Base-by-base conservation (phyloP, 2,113 vertebrate species). In the Galeopterus variegatus region DNA sequence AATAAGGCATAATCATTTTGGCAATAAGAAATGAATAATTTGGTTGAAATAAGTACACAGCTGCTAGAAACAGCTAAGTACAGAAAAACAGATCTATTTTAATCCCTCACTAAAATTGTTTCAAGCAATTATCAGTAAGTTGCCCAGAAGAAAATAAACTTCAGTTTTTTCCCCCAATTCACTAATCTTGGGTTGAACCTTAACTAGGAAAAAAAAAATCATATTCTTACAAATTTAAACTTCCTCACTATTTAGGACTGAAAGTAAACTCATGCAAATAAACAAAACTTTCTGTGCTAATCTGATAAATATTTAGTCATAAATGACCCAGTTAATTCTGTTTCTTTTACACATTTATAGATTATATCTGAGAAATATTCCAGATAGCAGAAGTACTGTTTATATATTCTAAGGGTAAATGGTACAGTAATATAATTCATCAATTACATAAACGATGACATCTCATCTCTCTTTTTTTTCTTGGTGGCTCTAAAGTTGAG, bases 1-100 rank as follows among this genome's bases (percentile, higher is more conserved):
- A 97, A 94, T 72, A 88, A 81, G 24, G 54, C 31, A 95, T 67
- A 90, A 82, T 96, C 86, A 95, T 56, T 97, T 94, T 96, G 70
- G 89, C 89, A 95, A 75, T 86, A 94, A 97, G 94, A 92, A 96
- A 96, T 90, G 90, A 96, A 91, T 95, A 97, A 94, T 72, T 92
- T 93, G 92, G 67, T 75, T 82, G 50, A 96, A 94, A n/a, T 85
- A 93, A 95, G 79, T 88, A 81, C 67, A 69, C 15, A 96, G 86
- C 86, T 96, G 93, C 62, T 72, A 88, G 87, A 41, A 95, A 95
- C 33, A 95, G 64, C 50, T 93, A 96, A 81, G 60, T 70, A 80
- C 26, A 95, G 60, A 88, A 92, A 96, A 94, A 93, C 7, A 81
- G 76, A 58, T 65, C 36, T 92, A 93, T 92, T 94, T 96, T 96